Conservation (phyloP, 2,888 invertebrate species). For the Drosophila anomalata region DNA sequence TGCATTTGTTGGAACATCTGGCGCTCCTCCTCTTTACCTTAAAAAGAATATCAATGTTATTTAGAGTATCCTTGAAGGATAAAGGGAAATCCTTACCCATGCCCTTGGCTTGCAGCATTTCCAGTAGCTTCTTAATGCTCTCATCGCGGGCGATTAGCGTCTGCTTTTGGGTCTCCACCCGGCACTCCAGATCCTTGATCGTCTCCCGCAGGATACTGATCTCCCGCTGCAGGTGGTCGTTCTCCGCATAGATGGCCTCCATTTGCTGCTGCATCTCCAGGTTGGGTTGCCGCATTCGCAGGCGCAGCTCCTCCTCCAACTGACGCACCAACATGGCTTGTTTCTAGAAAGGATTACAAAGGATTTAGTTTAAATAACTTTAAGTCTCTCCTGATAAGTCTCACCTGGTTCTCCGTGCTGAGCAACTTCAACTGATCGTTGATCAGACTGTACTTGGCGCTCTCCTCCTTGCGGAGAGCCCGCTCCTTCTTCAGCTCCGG, state of each 20-base stretch:
- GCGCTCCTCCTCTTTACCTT: conserved; percentile 97
- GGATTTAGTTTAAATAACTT: neutral
- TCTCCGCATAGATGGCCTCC: conserved; percentile 95
- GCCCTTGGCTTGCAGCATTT: conserved; percentile 99
- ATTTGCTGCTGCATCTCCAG: conserved; percentile 96
- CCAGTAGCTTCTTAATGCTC: conserved; percentile 98
- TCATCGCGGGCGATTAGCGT: conserved; percentile 98
- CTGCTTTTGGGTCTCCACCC: conserved; percentile 99
- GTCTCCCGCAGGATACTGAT: conserved; percentile 96
- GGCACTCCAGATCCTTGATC: conserved; percentile 97
- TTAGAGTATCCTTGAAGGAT: neutral
- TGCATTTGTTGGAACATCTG: conserved; percentile 99
- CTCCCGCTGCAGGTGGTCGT: conserved; percentile 96
- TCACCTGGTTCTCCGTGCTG: conserved; percentile 98
- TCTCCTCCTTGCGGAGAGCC: conserved; percentile 97
- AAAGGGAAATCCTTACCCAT: conserved; percentile 89
- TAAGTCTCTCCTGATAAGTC: conserved; percentile 36
- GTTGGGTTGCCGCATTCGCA: conserved; percentile 94
- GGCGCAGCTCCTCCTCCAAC: conserved; percentile 94
- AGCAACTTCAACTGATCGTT: conserved; percentile 98
- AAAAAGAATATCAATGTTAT: conserved; percentile 10
- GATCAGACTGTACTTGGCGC: conserved; percentile 97
- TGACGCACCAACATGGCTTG: conserved; percentile 97
- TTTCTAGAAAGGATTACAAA: conserved; percentile 87
- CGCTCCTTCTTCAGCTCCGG: conserved; percentile 99